Percentiles rank a stretch among this genome's conserved stretches.
These are phyloP conservation scores for Euplagia quadripunctaria DNA, from an alignment of 2,888 invertebrate genomes.

Conservation along the genomic window DNA sequence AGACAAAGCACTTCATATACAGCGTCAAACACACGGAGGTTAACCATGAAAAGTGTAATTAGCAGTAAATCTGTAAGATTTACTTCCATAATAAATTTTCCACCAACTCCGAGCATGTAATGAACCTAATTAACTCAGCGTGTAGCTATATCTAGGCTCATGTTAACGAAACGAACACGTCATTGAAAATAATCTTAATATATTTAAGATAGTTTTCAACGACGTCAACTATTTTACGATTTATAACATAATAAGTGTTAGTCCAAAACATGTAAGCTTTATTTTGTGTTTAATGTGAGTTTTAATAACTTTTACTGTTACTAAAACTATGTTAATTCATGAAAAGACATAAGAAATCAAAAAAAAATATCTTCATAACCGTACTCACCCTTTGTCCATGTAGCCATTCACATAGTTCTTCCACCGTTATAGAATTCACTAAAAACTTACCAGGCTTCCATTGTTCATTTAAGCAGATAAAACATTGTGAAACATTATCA, in stretches of 20 bases:
- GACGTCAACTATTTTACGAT: too few relatives aligned
- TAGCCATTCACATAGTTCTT: not conserved
- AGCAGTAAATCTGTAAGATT: constrained; percentile 55
- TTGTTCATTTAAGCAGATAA: too few relatives aligned
- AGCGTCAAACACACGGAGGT: constrained; percentile 24
- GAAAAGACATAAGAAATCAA: not conserved
- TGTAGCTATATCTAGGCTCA: constrained; percentile 27
- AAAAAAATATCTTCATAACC: not conserved
- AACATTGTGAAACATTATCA: too few relatives aligned
- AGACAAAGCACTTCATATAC: constrained; percentile 12
- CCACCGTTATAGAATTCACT: not conserved
- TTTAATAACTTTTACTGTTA: not conserved
- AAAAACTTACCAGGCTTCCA: too few relatives aligned
- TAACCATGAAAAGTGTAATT: constrained; percentile 42
- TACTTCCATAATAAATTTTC: constrained; percentile 49
- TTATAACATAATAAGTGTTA: too few relatives aligned
- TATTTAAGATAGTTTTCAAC: not conserved
- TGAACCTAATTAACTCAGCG: constrained; percentile 29
- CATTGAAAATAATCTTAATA: not conserved
- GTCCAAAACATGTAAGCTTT: not conserved
- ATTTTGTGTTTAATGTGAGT: not conserved
- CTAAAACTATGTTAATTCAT: not conserved
- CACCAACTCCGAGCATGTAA: constrained; percentile 43
- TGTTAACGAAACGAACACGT: constrained; percentile 1
- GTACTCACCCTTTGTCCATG: not conserved